Evolutionary conservation across 2,113 vertebrate genomes (phyloP).

Genomic region (Puntigrus tetrazona): DNA sequence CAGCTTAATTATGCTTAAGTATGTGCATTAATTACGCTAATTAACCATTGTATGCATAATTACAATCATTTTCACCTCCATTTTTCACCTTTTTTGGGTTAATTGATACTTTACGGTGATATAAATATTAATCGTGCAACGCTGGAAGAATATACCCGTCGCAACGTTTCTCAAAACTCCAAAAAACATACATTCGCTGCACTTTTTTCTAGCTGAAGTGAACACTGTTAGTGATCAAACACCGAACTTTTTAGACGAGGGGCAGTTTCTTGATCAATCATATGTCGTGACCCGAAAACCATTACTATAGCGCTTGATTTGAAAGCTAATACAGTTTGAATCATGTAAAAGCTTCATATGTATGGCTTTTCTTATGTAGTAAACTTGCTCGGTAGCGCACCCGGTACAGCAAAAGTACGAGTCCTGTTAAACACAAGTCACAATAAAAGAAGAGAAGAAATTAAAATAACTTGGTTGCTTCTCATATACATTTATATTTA

Average conservation of each 20-base stretch:
- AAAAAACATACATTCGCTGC: not conserved
- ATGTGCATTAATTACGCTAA: slow-evolving; percentile 17
- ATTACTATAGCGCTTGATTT: not conserved
- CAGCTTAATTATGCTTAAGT: not conserved
- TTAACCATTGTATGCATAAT: slow-evolving; percentile 8
- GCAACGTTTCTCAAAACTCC: not conserved
- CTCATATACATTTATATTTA: no score
- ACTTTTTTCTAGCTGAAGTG: not conserved
- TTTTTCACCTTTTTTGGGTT: slow-evolving; percentile 5
- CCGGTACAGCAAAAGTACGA: not conserved
- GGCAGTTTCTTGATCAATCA: not conserved
- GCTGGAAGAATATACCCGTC: not conserved
- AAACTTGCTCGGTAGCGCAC: not conserved
- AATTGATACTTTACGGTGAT: not conserved
- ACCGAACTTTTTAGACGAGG: no score
- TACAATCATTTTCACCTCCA: not conserved
- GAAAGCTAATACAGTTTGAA: not conserved
- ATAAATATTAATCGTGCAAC: not conserved
- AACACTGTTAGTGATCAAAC: not conserved
- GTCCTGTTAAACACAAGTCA: no score
- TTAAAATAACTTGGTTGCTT: no score
- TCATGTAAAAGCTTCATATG: not conserved
- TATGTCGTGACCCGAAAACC: not conserved
- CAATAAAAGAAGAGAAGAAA: no score
- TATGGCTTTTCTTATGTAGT: not conserved